Evolutionary conservation across 2,888 invertebrate genomes (phyloP), one percentile per base, ranked within the genome.

Genomic region (Heterodera filipjevi): DNA sequence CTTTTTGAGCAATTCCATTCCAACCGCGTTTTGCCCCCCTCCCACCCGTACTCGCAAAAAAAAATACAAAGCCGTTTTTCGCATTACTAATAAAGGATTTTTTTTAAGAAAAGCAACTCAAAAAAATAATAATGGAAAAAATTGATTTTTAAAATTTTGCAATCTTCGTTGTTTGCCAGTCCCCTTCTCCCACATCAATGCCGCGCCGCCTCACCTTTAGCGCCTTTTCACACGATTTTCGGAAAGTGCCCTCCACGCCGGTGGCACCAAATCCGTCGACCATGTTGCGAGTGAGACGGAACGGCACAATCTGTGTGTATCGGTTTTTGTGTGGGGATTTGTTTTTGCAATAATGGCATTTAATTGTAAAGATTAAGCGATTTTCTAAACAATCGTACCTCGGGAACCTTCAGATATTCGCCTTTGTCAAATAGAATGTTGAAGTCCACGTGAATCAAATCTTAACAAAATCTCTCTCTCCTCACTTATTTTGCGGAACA

Each of bases 281-380:
- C 95, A 99, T 95, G 89, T 98, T 99, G 82, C 95, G 95, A 0
- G 99, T 99, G 77, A 99, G 92, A 0, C 98, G 92, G 90, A 99
- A 99, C n/a, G 91, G 91, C 14, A 92, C 91, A 32, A 89, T 84
- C 86, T 91, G 76, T 71, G 81, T 39, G 59, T 19, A 33, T 70
- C 16, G 3, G 5, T 10, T 10, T 3, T 64, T 32, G 14, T 5
- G 46, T 71, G 12, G 3, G 66, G 16, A 35, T 12, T 33, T 64
- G 30, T 27, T 66, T n/a, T n/a, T n/a, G n/a, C n/a, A n/a, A n/a
- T n/a, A n/a, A n/a, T n/a, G n/a, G n/a, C n/a, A n/a, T n/a, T n/a
- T n/a, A n/a, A n/a, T n/a, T 8, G 27, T n/a, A 27, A 59, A n/a
- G 10, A 5, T 19, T 14, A 6, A 6, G 14, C 22, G 5, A 53